Base-by-base conservation (phyloP, 2,888 invertebrate genomes). In the Germaria angustata region DNA sequence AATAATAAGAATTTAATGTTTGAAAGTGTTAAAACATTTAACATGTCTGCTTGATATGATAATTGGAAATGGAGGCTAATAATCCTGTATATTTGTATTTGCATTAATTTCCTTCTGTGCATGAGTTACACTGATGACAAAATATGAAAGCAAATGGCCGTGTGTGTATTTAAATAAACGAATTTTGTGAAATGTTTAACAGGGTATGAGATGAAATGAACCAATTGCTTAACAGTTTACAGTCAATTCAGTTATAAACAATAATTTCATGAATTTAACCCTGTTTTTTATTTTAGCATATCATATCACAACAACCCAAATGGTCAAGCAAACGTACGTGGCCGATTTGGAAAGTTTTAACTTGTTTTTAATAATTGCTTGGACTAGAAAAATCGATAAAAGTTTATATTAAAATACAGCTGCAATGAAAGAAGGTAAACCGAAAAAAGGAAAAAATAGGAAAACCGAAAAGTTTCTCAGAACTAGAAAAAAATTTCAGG, bases 21-120 rank as follows among this genome's bases (percentile, higher is more conserved):
- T 59, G 71, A 75, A 82, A 82, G 82, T 82, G 82, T 79, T 79
- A 82, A 82, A 82, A 79, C 82, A 82, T 82, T 82, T 79, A 79
- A 82, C 65, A 82, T 79, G 79, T 82, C 82, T 82, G 75, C 71
- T 66, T 75, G 78, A 82, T 82, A 82, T 79, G 82, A 82, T 82
- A 82, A 82, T 82, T 82, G 82, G 82, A 79, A 79, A 79, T 79
- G 79, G 79, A 79, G 79, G 79, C 75, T 75, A 82, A 82, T 82
- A 82, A 75, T 82, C 82, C 82, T 53, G 79, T 20, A 75, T 39
- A 65, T 75, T 65, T 44, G 36, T 24, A 57, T 65, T 36, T 17
- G 20, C 65, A 72, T 72, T 65, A 57, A 53, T 51, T 51, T 61
- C 1, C 17, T 44, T 5, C 17, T 34, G 13, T 28, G 49, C 46